A percentile compares a stretch with the other conserved stretches of the same genome.
Conservation (phyloP, 2,113 vertebrate species). For the Cygnus atratus region DNA sequence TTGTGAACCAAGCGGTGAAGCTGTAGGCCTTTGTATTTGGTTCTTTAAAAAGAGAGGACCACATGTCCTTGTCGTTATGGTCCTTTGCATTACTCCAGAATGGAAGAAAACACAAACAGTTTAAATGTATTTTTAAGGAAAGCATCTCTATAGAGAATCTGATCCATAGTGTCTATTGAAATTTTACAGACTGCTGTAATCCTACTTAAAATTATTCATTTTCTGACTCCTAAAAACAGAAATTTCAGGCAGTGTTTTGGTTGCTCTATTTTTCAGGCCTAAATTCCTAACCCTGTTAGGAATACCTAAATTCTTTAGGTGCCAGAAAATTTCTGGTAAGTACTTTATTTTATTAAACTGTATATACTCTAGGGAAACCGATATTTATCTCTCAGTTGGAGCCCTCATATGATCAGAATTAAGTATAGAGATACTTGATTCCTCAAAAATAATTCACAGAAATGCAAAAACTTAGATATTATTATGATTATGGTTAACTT, state of each 20-base stretch:
- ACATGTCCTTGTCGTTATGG: background rate
- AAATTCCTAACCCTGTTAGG: background rate
- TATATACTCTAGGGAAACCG: background rate
- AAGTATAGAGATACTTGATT: background rate
- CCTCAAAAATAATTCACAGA: background rate
- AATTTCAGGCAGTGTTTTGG: background rate
- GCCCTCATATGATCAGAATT: background rate
- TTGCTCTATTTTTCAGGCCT: background rate
- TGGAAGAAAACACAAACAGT: background rate
- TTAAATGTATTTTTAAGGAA: background rate
- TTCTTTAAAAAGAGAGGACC: background rate
- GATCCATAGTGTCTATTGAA: background rate
- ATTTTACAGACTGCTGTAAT: background rate
- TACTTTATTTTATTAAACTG: background rate
- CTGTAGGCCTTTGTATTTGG: background rate
- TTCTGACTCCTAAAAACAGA: background rate
- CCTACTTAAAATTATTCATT: background rate
- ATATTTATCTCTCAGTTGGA: background rate
- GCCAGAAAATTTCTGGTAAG: background rate
- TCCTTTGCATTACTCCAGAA: background rate
- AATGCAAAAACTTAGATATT: background rate
- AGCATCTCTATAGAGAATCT: background rate
- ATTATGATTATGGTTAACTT: background rate
- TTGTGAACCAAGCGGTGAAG: background rate
- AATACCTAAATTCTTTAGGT: background rate